A percentile compares a stretch with the other conserved stretches of the same genome.
phyloP scores from a whole-genome alignment of 2,888 invertebrate species.

The Ophion obscuratus region DNA sequence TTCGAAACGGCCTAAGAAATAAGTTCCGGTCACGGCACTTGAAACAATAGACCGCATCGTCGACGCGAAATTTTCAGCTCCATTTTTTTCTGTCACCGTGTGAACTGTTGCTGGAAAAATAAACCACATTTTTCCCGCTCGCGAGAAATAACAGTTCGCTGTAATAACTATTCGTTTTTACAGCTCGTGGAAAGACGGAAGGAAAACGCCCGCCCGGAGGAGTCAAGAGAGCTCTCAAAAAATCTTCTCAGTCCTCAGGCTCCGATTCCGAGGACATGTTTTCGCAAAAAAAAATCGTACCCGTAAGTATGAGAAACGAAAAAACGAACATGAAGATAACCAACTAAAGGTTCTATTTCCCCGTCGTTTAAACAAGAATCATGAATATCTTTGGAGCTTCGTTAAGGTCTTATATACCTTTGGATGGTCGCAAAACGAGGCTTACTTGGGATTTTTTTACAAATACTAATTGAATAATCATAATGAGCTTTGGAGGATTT shows the following conservation, averaged over 20 bases:
- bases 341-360: background rate
- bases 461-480: too few species aligned
- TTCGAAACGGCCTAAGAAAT: background rate
- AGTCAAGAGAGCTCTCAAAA: conserved; percentile 75
- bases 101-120: too few species aligned
- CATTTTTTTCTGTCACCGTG: too few species aligned
- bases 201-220: conserved; percentile 75
- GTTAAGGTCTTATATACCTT: too few species aligned
- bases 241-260: conserved; percentile 79
- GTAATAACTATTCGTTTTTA: conserved; percentile 4
- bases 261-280: conserved; percentile 79
- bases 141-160: background rate
- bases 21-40: too few species aligned
- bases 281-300: conserved; percentile 54
- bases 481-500: too few species aligned
- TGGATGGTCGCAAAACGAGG: too few species aligned
- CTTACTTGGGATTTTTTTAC: too few species aligned
- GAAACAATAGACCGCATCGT: too few species aligned
- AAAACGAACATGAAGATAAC: background rate
- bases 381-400: background rate
- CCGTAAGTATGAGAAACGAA: conserved; percentile 71
- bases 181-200: conserved; percentile 73
- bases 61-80: too few species aligned
- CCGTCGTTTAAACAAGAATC: background rate
- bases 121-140: background rate